A percentile compares a stretch with the other conserved stretches of the same genome.
These are phyloP conservation scores for Rhyacichthys aspro DNA, from an alignment of 2,797 vertebrate species.

Conservation along the genomic window DNA sequence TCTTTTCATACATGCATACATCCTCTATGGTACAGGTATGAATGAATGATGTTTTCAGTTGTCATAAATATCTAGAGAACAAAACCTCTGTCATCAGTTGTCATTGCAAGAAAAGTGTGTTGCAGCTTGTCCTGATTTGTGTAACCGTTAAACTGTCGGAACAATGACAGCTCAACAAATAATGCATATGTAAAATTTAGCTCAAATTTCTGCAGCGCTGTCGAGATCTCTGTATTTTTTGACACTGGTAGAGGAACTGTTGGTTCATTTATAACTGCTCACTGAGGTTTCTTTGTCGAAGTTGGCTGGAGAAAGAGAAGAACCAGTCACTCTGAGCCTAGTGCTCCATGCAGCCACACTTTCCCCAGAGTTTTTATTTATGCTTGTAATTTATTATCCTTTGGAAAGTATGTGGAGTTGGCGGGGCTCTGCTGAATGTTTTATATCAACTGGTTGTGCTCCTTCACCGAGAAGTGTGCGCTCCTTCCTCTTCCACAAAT, in stretches of 20 bases:
- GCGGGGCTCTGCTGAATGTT: conserved; percentile 15
- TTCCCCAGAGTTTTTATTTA: conserved; percentile 12
- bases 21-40: too few species aligned
- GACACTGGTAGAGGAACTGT: not conserved
- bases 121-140: too few species aligned
- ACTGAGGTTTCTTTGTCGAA: not conserved
- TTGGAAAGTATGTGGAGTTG: conserved; percentile 2
- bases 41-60: too few species aligned
- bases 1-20: too few species aligned
- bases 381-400: conserved; percentile 9
- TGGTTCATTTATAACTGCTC: not conserved
- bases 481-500: conserved; percentile 2
- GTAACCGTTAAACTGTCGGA: too few species aligned
- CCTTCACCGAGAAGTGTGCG: not conserved
- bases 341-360: not conserved
- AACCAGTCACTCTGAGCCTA: not conserved
- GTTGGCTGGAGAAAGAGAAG: not conserved
- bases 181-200: too few species aligned
- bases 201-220: too few species aligned
- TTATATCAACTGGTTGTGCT: conserved; percentile 12
- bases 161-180: too few species aligned
- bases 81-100: too few species aligned
- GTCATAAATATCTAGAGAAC: too few species aligned
- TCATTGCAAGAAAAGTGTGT: too few species aligned
- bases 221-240: not conserved